Base-by-base conservation (phyloP, 2,888 invertebrate species). In the Stenodera caucasica region DNA sequence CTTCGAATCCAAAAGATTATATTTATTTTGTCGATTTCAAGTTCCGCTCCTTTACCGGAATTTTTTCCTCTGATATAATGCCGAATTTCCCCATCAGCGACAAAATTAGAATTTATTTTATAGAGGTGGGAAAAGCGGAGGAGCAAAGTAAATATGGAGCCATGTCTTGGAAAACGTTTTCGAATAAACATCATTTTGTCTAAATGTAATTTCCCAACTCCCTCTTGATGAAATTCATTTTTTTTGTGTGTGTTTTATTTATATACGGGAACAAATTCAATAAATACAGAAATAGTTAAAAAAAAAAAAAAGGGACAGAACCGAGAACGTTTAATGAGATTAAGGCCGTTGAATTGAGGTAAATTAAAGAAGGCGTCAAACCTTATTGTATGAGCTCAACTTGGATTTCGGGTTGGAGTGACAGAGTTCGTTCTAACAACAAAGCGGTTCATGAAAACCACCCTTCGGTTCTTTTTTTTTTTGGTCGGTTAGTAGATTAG, bases 251-350 rank as follows among this genome's bases (percentile, higher is more conserved):
- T n/a, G n/a, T n/a, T n/a, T n/a, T n/a, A n/a, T n/a, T n/a, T n/a
- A n/a, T n/a, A n/a, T n/a, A n/a, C n/a, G n/a, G n/a, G n/a, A n/a
- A n/a, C n/a, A n/a, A n/a, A n/a, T n/a, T n/a, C 7, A 14, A 37
- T 37, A 37, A 33, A 33, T 15, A 40, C 37, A 15, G 18, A 40
- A 18, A 40, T 40, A 15, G 5, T n/a, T n/a, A n/a, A n/a, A n/a
- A n/a, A n/a, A n/a, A n/a, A n/a, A n/a, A n/a, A n/a, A n/a, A n/a
- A n/a, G 9, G 18, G 11, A 18, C 37, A 40, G 37, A 18, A n/a
- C 18, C 15, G 69, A 66, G 68, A 70, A 70, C 72, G 65, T 70
- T 70, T 72, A 72, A 72, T 72, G 65, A 70, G 68, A 72, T 72
- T 72, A 72, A 66, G 67, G 63, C 66, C 66, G 67, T 65, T 70